Base-by-base conservation (phyloP, 1,140 invertebrate species). In the Drosophila bocqueti region DNA sequence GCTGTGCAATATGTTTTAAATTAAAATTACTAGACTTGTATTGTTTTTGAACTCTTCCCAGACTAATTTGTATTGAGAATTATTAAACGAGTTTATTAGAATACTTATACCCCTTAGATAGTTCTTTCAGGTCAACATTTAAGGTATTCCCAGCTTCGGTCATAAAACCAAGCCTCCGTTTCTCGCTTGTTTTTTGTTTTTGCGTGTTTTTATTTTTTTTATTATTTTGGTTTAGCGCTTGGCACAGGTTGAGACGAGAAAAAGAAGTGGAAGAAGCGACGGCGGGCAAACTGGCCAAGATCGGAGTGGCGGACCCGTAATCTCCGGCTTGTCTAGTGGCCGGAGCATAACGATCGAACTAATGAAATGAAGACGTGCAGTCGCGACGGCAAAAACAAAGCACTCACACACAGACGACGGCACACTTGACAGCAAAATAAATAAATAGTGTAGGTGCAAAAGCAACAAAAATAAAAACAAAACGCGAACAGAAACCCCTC, bases 181-280 rank as follows among this genome's bases (percentile, higher is more conserved):
- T 40, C 9, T 40, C 15, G 15, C 61, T 71, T 34, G 42, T 61
- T 67, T 76, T 57, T 54, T 47, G 49, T 66, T 64, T 63, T 66
- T 76, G 38, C 16, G 1, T 49, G 24, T 21, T 29, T 29, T 71
- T 73, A 73, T 68, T 68, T 71, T 73, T 68, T 68, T 34, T 75
- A 18, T 52, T 61, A n/a, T 57, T 63, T 71, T 67, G 65, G 71
- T 63, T 65, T 55, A 52, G 82, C 68, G 81, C 84, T 66, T 87
- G 83, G 80, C 83, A 86, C 83, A 83, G 83, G 84, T 74, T 83
- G 83, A 67, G 67, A 80, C 84, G 67, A 65, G 54, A 21, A 65
- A 80, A 64, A 71, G 59, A 73, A 75, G 54, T 57, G 54, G 62
- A 76, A 76, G 76, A 79, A 58, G 65, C 65, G 38, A 34, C 66